phyloP scores from a whole-genome alignment of 2,797 vertebrate species.

The Clarias pachynema region DNA sequence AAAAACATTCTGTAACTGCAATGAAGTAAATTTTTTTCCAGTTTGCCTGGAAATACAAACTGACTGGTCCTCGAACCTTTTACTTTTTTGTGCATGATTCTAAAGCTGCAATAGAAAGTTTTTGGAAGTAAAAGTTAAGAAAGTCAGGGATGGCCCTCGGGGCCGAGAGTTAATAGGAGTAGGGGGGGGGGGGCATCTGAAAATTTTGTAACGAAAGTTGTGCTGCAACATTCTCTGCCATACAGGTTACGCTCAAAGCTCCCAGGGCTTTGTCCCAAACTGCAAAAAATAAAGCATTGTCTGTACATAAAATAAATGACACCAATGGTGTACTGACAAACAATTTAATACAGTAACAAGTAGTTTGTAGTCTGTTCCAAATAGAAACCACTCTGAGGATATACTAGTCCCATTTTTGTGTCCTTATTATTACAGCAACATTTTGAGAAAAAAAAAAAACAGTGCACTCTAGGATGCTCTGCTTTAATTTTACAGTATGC shows the following conservation, averaged over 20 bases:
- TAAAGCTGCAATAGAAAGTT: not conserved
- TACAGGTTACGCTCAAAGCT: not conserved
- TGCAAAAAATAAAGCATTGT: not conserved
- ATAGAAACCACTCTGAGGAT: not conserved
- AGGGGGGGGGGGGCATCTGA: too few species aligned
- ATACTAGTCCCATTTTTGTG: not conserved
- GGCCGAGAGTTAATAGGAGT: not conserved
- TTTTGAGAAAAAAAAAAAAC: not conserved
- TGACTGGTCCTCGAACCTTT: not conserved
- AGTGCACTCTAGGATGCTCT: not conserved
- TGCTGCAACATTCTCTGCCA: not conserved
- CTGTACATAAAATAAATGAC: not conserved
- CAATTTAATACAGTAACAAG: not conserved
- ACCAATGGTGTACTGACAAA: not conserved
- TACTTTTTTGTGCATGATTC: not conserved
- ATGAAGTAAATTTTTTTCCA: not conserved
- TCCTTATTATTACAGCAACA: not conserved
- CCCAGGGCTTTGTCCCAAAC: not conserved
- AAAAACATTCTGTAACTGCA: not conserved
- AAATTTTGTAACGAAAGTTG: not conserved
- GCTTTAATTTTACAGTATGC: not conserved
- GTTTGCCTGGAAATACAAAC: not conserved
- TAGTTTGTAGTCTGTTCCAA: not conserved
- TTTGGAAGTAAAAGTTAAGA: not conserved
- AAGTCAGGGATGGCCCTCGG: too few species aligned